These are phyloP conservation scores for Hoplodrina ambigua DNA, from an alignment of 2,888 invertebrate species.

Conservation along the genomic window DNA sequence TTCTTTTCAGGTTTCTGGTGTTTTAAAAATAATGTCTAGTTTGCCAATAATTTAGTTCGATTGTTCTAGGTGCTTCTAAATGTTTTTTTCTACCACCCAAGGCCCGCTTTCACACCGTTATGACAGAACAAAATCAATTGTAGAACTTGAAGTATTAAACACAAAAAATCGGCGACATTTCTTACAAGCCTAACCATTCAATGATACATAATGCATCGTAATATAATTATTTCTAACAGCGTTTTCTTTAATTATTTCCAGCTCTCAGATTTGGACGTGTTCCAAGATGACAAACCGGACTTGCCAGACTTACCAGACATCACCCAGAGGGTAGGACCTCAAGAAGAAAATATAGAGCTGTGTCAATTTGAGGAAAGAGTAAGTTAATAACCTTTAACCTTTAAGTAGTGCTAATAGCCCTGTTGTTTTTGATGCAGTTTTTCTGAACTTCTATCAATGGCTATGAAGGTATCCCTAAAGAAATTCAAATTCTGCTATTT, in stretches of 20 bases:
- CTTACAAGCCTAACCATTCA: background rate
- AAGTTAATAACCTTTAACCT: conserved; percentile 30
- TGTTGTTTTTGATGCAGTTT: no score
- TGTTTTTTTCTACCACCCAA: background rate
- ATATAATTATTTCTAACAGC: background rate
- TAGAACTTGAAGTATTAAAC: background rate
- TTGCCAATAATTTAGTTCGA: background rate
- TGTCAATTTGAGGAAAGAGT: conserved; percentile 82
- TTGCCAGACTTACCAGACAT: conserved; percentile 81
- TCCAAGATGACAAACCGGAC: conserved; percentile 76
- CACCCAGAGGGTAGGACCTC: conserved; percentile 84
- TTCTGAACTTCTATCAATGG: no score
- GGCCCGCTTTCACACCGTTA: no score
- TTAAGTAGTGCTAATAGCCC: no score
- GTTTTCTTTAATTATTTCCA: conserved; percentile 54
- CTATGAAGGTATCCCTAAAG: no score
- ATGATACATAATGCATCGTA: background rate
- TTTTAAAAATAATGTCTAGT: no score
- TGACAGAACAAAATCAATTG: no score
- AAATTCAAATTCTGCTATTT: no score
- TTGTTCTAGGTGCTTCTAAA: background rate
- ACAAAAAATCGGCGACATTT: background rate
- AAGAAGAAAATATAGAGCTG: conserved; percentile 80
- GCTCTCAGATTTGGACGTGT: conserved; percentile 68
- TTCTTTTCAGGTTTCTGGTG: no score